A percentile compares a stretch with the other conserved stretches of the same genome.
These are phyloP conservation scores for Gymnobelideus leadbeateri DNA, from an alignment of 2,113 vertebrate species.

Conservation along the genomic window DNA sequence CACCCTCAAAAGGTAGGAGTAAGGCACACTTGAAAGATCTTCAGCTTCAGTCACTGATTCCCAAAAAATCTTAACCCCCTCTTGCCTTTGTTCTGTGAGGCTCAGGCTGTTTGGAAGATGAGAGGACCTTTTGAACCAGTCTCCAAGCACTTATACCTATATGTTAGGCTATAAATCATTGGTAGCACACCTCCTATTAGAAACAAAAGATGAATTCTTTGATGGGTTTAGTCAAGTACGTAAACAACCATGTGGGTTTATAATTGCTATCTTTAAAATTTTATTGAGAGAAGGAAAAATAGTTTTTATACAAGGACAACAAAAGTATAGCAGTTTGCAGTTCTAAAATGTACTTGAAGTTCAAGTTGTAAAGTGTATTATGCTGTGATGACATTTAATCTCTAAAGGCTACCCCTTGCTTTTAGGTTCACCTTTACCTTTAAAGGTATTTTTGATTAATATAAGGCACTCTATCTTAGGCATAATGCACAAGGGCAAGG, in stretches of 20 bases:
- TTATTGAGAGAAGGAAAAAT: neutral
- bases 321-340: neutral
- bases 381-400: neutral
- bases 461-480: neutral
- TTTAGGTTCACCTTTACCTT: constrained; percentile 2
- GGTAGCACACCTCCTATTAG: neutral
- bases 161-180: neutral
- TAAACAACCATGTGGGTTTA: neutral
- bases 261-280: constrained; percentile 4
- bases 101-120: too few species aligned
- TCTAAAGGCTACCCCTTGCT: neutral
- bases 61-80: too few species aligned
- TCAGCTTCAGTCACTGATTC: too few species aligned
- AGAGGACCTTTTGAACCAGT: too few species aligned
- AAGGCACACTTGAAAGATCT: too few species aligned
- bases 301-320: neutral
- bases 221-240: neutral
- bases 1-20: too few species aligned
- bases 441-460: neutral
- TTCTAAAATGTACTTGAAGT: neutral
- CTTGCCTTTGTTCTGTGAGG: too few species aligned
- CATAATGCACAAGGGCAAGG: neutral
- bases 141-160: neutral
- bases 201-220: neutral
- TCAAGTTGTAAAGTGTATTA: neutral